Evolutionary conservation across 2,113 vertebrate species (phyloP), one percentile per base, ranked within the genome.

Genomic region (Arothron firmamentum): DNA sequence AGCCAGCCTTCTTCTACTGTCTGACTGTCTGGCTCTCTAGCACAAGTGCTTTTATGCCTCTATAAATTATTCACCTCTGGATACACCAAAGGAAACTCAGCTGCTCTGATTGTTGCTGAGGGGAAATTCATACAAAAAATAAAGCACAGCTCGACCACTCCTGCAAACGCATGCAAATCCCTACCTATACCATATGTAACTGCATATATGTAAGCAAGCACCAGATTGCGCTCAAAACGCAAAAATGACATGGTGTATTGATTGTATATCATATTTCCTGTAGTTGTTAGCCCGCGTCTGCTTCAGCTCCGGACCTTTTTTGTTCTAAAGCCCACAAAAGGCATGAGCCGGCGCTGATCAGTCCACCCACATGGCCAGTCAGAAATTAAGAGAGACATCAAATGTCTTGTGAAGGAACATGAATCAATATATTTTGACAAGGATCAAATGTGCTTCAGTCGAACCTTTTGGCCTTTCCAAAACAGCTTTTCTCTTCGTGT

Each of bases 51-150:
- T 91, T 91, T 90, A 91, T 91, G 89, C 82, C 79, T 61, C 61
- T 80, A 90, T 91, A 83, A 92, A 91, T 92, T 91, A 92, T 92
- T 91, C 87, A 92, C 86, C 85, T 88, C 75, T 86, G 83, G 87
- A 86, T 87, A 86, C 88, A 90, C 87, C 88, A 90, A 90, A 92
- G 88, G 86, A 90, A 87, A 89, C 79, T 80, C 55, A 53, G 78
- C 70, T 87, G 88, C 88, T 82, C 80, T 90, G 89, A 92, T 90
- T 91, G 82, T 85, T 77, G 86, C 84, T 77, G 76, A 88, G 64
- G 85, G 77, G 84, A 90, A 83, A 86, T 88, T 88, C 74, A 82
- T 77, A 65, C 16, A 74, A 79, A 77, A 47, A 16, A 47, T 13
- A 47, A 17, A 47, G n/a, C 15, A 47, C 15, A 47, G 45, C 15